Evolutionary conservation across 92 coral and sea anemone genomes (phyloP).

Genomic region (Diadumene lineata): DNA sequence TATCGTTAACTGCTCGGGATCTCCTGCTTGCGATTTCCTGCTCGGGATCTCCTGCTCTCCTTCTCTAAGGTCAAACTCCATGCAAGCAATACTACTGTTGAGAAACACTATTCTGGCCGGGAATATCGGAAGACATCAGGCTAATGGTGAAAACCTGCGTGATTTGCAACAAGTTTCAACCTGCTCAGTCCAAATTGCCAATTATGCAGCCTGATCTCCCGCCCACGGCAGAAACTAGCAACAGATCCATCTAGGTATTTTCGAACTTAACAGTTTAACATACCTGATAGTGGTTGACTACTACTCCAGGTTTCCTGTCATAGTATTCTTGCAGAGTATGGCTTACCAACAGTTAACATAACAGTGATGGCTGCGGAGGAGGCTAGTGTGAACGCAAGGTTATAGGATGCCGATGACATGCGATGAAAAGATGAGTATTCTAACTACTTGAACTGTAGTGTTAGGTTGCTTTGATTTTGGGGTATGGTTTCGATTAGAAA

Average conservation of each 20-base stretch:
- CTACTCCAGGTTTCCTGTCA: slow-evolving; percentile 51
- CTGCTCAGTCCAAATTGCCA: slow-evolving; percentile 39
- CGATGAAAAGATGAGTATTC: too few species aligned
- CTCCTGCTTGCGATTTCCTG: too few species aligned
- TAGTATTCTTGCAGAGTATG: slow-evolving; percentile 20
- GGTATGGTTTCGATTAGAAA: too few species aligned
- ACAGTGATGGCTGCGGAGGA: too few species aligned
- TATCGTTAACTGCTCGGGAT: too few species aligned
- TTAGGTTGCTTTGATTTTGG: too few species aligned
- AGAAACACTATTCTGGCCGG: slow-evolving; percentile 3
- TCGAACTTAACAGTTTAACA: slow-evolving; percentile 18
- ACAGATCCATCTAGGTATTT: slow-evolving; percentile 31
- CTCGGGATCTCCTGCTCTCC: too few species aligned
- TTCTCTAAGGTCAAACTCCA: too few species aligned
- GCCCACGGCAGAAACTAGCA: slow-evolving; percentile 40
- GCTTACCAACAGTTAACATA: neutral
- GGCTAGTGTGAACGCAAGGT: too few species aligned
- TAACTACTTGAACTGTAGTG: too few species aligned
- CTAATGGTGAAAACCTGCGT: slow-evolving; percentile 50
- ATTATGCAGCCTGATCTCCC: slow-evolving; percentile 56
- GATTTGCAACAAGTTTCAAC: slow-evolving; percentile 42
- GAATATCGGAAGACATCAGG: slow-evolving; percentile 15
- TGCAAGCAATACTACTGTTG: too few species aligned
- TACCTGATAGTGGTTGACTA: slow-evolving; percentile 54
- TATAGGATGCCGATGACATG: too few species aligned